phyloP scores from a whole-genome alignment of 2,113 vertebrate genomes.

The Pao palembangensis region DNA sequence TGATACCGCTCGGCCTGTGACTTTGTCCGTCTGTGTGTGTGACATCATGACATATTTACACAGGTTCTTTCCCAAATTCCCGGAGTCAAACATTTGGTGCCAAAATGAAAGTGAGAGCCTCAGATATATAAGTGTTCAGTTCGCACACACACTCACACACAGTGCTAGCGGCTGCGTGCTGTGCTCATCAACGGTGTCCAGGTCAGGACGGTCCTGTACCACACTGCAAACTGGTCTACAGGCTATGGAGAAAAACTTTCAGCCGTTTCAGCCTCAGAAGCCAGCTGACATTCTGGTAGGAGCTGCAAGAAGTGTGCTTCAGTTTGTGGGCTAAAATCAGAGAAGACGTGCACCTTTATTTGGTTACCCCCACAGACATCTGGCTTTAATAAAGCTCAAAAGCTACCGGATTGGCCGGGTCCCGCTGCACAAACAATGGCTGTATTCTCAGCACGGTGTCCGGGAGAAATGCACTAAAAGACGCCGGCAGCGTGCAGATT shows the following conservation, averaged over 20 bases:
- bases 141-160: slow-evolving; percentile 1
- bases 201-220: slow-evolving; percentile 7
- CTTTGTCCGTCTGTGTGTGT: slow-evolving; percentile 32
- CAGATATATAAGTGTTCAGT: slow-evolving; percentile 10
- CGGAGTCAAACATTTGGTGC: slow-evolving; percentile 23
- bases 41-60: slow-evolving; percentile 1
- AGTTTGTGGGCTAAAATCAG: slow-evolving; percentile 7
- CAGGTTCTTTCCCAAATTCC: slow-evolving; percentile 1
- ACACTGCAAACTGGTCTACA: slow-evolving; percentile 22
- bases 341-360: background rate
- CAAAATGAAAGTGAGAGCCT: slow-evolving; percentile 30
- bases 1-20: background rate
- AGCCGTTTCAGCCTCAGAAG: no score
- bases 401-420: slow-evolving; percentile 14
- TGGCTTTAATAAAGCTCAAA: slow-evolving; percentile 43
- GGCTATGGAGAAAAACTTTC: background rate
- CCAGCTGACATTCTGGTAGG: no score
- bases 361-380: slow-evolving; percentile 28
- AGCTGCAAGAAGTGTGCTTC: no score
- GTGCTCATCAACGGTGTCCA: slow-evolving; percentile 3
- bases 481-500: slow-evolving; percentile 12
- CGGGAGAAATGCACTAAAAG: slow-evolving; percentile 13
- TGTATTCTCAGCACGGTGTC: slow-evolving; percentile 39
- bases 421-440: slow-evolving; percentile 34
- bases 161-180: background rate